Evolutionary conservation across 2,797 vertebrate genomes (phyloP).

Genomic region (Lepilemur septentrionalis): DNA sequence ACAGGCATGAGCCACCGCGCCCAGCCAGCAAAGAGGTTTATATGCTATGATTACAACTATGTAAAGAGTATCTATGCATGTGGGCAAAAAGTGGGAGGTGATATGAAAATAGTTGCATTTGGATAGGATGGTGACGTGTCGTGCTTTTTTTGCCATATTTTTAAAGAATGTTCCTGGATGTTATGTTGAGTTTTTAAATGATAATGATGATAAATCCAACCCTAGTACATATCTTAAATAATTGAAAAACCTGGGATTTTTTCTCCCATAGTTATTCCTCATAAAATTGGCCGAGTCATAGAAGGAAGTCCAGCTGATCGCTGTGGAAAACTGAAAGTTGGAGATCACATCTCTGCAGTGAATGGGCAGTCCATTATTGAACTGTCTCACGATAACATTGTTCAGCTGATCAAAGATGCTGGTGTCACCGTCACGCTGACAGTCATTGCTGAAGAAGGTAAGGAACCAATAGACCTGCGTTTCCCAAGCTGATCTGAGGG

Average conservation of each 20-base stretch:
- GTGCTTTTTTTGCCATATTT: not conserved
- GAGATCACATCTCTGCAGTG: slow-evolving; percentile 96
- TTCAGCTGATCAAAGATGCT: slow-evolving; percentile 98
- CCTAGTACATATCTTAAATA: not conserved
- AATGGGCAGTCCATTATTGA: slow-evolving; percentile 95
- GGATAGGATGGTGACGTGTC: not conserved
- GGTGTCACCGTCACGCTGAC: slow-evolving; percentile 94
- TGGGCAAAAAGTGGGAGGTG: not conserved
- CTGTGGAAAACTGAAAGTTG: slow-evolving; percentile 94
- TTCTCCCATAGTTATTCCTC: slow-evolving; percentile 92
- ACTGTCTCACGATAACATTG: slow-evolving; percentile 96
- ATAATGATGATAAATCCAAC: not conserved
- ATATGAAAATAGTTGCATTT: not conserved
- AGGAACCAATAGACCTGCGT: slow-evolving; percentile 4
- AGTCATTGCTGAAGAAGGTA: slow-evolving; percentile 96
- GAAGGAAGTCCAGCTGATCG: slow-evolving; percentile 97
- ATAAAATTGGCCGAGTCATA: slow-evolving; percentile 98
- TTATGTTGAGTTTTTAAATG: slow-evolving; percentile 1
- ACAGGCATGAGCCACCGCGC: too few relatives aligned
- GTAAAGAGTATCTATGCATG: not conserved
- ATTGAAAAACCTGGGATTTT: slow-evolving; percentile 17
- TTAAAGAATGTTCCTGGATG: not conserved
- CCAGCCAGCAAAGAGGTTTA: not conserved
- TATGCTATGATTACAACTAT: not conserved
- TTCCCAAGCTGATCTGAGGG: not conserved